Evolutionary conservation across 2,888 invertebrate genomes (phyloP).

Genomic region (Nasonovia ribisnigri): DNA sequence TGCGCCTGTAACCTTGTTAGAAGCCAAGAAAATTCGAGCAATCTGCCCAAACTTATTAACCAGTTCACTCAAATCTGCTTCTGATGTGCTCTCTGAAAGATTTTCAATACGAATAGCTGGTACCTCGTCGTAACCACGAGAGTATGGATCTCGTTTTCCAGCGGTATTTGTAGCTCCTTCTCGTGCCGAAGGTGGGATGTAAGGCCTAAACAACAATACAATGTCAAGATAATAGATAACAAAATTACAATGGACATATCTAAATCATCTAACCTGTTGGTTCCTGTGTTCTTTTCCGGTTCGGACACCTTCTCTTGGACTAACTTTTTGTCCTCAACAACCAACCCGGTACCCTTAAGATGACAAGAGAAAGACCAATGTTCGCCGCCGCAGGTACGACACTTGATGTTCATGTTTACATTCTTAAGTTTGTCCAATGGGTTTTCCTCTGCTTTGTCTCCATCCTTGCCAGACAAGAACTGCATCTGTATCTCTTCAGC

Average conservation of each 20-base stretch:
- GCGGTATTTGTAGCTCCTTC: slow-evolving; percentile 81
- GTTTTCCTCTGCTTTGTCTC: slow-evolving; percentile 87
- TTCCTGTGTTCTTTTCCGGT: slow-evolving; percentile 36
- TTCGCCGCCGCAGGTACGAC: slow-evolving; percentile 92
- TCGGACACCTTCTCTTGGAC: slow-evolving; percentile 52
- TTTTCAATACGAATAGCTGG: slow-evolving; percentile 97
- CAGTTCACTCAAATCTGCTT: slow-evolving; percentile 94
- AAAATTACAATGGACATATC: background rate
- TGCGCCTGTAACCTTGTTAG: slow-evolving; percentile 87
- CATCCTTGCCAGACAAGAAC: slow-evolving; percentile 88
- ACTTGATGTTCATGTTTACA: slow-evolving; percentile 78
- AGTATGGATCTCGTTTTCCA: slow-evolving; percentile 78
- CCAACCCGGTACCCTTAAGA: slow-evolving; percentile 76
- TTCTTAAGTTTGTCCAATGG: slow-evolving; percentile 86
- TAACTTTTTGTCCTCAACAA: slow-evolving; percentile 52
- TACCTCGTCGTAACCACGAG: slow-evolving; percentile 81
- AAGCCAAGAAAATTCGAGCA: slow-evolving; percentile 95
- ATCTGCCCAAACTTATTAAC: slow-evolving; percentile 95
- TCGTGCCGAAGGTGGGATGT: slow-evolving; percentile 89
- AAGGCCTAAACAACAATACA: slow-evolving; percentile 69
- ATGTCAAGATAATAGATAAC: background rate
- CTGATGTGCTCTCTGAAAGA: slow-evolving; percentile 94
- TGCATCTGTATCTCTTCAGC: slow-evolving; percentile 83
- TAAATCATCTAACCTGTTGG: slow-evolving; percentile 43
- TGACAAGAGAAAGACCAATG: slow-evolving; percentile 99